Evolutionary conservation across 2,888 invertebrate genomes (phyloP), one percentile per base, ranked within the genome.

Genomic region (Cephus rjabovi): DNA sequence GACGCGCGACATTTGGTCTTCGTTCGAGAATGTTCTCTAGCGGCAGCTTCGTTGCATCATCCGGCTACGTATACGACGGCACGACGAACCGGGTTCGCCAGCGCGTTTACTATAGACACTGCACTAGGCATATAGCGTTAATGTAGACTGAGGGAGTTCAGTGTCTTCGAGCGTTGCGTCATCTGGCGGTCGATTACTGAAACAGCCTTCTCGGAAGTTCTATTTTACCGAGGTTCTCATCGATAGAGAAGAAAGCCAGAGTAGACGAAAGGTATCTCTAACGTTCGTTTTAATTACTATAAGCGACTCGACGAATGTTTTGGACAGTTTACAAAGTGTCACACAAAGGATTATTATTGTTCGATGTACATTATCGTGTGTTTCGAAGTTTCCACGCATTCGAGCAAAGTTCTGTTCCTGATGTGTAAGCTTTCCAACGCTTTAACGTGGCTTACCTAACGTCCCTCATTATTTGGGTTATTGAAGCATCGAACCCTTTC

Each of bases 171-270:
- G 68, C 75, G 40, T 85, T 83, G 80, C 83, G 80, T 83, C 85
- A 82, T 34, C 70, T 11, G 71, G 33, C 78, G 82, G 84, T 85
- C 83, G 83, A 85, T 85, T 79, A 74, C 77, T 75, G 79, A 78
- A 76, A 76, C 74, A 30, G n/a, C 37, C 35, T 23, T 56, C 56
- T 56, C 56, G 23, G 56, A 56, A 56, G 56, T 23, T 56, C 56
- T 9, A 56, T 56, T 23, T 56, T 56, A 56, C 23, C 56, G 56
- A 15, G 56, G 23, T 23, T 56, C 56, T 23, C 23, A 56, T 56
- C 23, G 56, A 56, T 56, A 56, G 56, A 2, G 56, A 56, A 56
- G 56, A 56, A 56, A 56, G 56, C 4, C 56, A 9, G 23, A 56
- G 56, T 70, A 78, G 78, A 75, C 75, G 76, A 40, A 4, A 2